These are phyloP conservation scores for Eudiplozoon nipponicum DNA, from an alignment of 2,888 invertebrate species.

Conservation along the genomic window DNA sequence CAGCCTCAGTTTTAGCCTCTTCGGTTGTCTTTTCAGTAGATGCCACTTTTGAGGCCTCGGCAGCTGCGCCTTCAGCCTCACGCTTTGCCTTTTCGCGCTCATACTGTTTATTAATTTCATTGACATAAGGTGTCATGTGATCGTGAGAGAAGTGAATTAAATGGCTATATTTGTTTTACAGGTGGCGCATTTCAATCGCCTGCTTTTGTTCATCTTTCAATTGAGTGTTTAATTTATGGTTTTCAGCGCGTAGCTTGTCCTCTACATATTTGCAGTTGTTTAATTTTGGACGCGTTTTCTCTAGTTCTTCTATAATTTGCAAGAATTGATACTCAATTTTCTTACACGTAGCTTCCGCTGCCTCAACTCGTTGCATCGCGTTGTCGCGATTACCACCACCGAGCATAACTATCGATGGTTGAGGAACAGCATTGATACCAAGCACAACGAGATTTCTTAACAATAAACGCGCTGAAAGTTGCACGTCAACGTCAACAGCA, in stretches of 20 bases:
- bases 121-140: neutral
- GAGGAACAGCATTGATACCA: no score
- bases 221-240: neutral
- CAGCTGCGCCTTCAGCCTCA: neutral
- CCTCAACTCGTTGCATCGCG: neutral
- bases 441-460: neutral
- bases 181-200: neutral
- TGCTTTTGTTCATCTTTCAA: neutral
- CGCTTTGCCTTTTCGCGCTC: constrained; percentile 1
- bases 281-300: neutral
- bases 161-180: neutral
- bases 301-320: constrained; percentile 1
- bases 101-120: constrained; percentile 3
- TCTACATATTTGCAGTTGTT: neutral
- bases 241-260: neutral
- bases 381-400: neutral
- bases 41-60: neutral
- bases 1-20: neutral
- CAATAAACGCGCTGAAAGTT: neutral
- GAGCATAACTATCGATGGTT: neutral
- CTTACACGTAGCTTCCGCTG: neutral
- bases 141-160: neutral
- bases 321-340: neutral
- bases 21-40: neutral
- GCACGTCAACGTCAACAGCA: neutral